phyloP scores from a whole-genome alignment of 64 coral and sea anemone genomes.

The Montipora foliosa region DNA sequence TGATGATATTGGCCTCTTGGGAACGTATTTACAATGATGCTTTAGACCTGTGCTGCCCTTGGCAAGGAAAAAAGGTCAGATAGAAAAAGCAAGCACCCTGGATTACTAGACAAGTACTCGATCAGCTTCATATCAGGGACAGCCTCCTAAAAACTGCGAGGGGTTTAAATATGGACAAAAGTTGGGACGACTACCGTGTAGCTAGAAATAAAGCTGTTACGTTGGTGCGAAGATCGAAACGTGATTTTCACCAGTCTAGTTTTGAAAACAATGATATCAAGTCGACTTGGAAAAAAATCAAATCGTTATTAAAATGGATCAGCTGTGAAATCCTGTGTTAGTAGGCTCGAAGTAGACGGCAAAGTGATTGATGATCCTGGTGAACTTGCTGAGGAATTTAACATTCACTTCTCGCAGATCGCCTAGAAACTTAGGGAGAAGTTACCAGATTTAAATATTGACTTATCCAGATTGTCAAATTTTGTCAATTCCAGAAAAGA shows the following conservation, averaged over 20 bases:
- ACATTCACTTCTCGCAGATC: slow-evolving; percentile 61
- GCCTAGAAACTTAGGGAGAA: slow-evolving; percentile 56
- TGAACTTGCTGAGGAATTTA: slow-evolving; percentile 61
- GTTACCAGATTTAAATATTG: slow-evolving; percentile 2
- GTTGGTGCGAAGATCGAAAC: slow-evolving; percentile 51
- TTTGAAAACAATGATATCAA: slow-evolving; percentile 75
- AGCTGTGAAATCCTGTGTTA: slow-evolving; percentile 28
- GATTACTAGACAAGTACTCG: slow-evolving; percentile 45
- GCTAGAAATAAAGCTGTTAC: slow-evolving; percentile 70
- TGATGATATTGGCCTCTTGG: neutral
- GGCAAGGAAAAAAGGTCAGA: slow-evolving; percentile 44
- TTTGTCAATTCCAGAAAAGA: slow-evolving; percentile 59
- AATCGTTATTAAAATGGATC: slow-evolving; percentile 58
- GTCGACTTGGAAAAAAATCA: slow-evolving; percentile 79
- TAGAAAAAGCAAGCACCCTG: slow-evolving; percentile 51
- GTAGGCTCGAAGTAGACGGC: slow-evolving; percentile 19
- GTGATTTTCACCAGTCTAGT: slow-evolving; percentile 51
- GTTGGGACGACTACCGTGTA: slow-evolving; percentile 24
- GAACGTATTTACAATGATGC: neutral
- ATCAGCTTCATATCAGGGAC: slow-evolving; percentile 48
- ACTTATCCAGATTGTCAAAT: slow-evolving; percentile 29
- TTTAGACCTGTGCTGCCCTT: slow-evolving; percentile 66
- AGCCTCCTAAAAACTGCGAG: slow-evolving; percentile 57
- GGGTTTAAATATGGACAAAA: slow-evolving; percentile 8
- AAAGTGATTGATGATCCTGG: slow-evolving; percentile 21